A percentile compares a stretch with the other conserved stretches of the same genome.
These are phyloP conservation scores for Pygmarrhopalites habei DNA, from an alignment of 1,140 invertebrate genomes.

Conservation along the genomic window DNA sequence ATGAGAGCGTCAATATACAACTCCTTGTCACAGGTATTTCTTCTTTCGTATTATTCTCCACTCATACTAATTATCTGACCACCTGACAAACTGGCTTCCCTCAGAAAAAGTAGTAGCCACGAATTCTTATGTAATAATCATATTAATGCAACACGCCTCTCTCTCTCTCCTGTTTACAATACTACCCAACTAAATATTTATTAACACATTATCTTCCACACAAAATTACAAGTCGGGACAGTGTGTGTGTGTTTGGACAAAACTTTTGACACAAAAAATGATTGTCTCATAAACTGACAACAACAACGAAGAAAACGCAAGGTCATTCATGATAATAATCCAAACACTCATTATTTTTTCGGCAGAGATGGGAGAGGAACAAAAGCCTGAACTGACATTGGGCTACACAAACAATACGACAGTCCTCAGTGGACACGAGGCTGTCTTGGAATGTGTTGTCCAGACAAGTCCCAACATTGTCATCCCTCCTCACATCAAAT, in stretches of 20 bases:
- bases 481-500: constrained; percentile 38
- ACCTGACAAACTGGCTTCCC: no score
- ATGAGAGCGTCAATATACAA: constrained; percentile 27
- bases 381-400: constrained; percentile 24
- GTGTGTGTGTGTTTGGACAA: no score
- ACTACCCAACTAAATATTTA: no score
- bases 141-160: no score
- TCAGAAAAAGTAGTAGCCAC: no score
- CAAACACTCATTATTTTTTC: constrained; percentile 9
- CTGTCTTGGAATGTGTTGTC: constrained; percentile 37
- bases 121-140: no score
- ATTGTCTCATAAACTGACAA: no score
- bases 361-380: constrained; percentile 34
- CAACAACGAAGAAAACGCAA: constrained; percentile 14
- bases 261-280: no score
- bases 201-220: no score
- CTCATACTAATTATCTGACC: no score
- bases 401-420: constrained; percentile 36
- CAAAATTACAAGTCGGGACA: no score
- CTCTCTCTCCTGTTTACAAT: no score
- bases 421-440: constrained; percentile 29
- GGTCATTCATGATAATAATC: constrained; percentile 10
- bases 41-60: neutral
- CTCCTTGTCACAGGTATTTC: constrained; percentile 36
- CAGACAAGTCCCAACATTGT: constrained; percentile 8